Conservation (phyloP, 1,140 invertebrate species). For the Drosophila lacertosa region DNA sequence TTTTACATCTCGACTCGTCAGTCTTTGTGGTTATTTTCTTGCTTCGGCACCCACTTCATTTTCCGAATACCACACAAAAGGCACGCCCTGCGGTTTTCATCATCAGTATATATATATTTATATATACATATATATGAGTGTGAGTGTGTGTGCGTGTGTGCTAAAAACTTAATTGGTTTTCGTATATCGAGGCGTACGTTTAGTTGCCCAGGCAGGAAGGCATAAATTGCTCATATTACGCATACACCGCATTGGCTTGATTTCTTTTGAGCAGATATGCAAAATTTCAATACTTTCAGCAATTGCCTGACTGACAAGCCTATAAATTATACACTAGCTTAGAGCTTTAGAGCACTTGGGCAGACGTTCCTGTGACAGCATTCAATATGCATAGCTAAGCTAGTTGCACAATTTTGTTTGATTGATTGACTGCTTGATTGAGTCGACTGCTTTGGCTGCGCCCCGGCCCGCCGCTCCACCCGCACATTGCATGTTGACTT, state of each 20-base stretch:
- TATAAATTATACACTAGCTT: slow-evolving; percentile 66
- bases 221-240: slow-evolving; percentile 53
- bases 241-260: slow-evolving; percentile 17
- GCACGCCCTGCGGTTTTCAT: slow-evolving; percentile 46
- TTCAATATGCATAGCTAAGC: slow-evolving; percentile 76
- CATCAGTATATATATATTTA: slow-evolving; percentile 29
- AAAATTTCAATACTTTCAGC: slow-evolving; percentile 38
- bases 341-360: background rate
- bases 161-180: slow-evolving; percentile 77
- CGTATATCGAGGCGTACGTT: slow-evolving; percentile 33
- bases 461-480: background rate
- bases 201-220: slow-evolving; percentile 32
- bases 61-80: slow-evolving; percentile 24
- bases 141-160: slow-evolving; percentile 7
- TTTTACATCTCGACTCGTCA: slow-evolving; percentile 17
- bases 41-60: slow-evolving; percentile 14
- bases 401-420: slow-evolving; percentile 72
- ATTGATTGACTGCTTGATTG: slow-evolving; percentile 76
- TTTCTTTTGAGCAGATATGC: slow-evolving; percentile 3
- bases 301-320: slow-evolving; percentile 52
- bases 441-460: slow-evolving; percentile 16
- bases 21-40: slow-evolving; percentile 14
- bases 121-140: background rate
- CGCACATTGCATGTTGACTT: slow-evolving; percentile 22
- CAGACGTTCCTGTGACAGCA: slow-evolving; percentile 54